These are phyloP conservation scores for Xiphydria camelus DNA, from an alignment of 2,888 invertebrate genomes.

Conservation along the genomic window DNA sequence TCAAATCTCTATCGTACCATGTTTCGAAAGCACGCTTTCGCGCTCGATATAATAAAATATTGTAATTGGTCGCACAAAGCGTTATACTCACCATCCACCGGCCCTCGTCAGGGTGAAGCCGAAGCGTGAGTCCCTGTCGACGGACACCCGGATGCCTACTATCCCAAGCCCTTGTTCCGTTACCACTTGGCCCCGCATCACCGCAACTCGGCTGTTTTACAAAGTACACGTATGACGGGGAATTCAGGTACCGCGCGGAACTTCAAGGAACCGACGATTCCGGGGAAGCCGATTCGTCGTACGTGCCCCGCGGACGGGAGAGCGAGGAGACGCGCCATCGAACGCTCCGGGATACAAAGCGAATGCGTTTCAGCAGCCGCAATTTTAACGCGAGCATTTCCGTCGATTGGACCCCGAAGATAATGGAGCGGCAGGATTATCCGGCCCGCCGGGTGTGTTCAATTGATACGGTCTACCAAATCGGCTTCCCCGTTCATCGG, in stretches of 20 bases:
- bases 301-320: slow-evolving; percentile 15
- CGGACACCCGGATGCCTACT: slow-evolving; percentile 95
- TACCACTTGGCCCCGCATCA: slow-evolving; percentile 96
- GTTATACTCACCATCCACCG: slow-evolving; percentile 94
- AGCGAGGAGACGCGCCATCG: no score
- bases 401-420: no score
- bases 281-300: no score
- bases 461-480: no score
- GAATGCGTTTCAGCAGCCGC: no score
- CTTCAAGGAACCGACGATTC: no score
- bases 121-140: slow-evolving; percentile 90
- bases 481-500: slow-evolving; percentile 44
- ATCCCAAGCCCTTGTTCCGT: slow-evolving; percentile 93
- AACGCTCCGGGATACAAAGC: no score
- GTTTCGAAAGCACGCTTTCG: slow-evolving; percentile 2
- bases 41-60: neutral
- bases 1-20: slow-evolving; percentile 39
- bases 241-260: no score
- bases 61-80: no score
- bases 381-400: no score
- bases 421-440: no score
- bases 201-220: slow-evolving; percentile 93
- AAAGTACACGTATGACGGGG: slow-evolving; percentile 34
- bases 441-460: no score
- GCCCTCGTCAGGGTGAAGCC: slow-evolving; percentile 94